Evolutionary conservation across 2,888 invertebrate species (phyloP), one percentile per base, ranked within the genome.

Genomic region (Andrena flavipes): DNA sequence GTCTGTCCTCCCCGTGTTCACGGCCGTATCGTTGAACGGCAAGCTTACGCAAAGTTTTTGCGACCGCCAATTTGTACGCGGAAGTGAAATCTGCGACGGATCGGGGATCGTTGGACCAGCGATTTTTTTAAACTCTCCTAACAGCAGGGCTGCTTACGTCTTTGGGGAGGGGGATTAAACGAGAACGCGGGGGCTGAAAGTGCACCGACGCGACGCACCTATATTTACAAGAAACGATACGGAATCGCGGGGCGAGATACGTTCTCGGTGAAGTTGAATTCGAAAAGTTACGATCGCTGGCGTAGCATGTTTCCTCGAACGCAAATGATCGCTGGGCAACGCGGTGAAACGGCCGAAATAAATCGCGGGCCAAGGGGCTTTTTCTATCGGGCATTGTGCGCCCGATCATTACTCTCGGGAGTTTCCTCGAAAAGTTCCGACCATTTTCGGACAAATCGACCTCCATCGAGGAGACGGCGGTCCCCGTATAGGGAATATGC

Each of bases 381-480:
- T 73, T 82, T 69, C 80, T 69, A 69, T 82, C 82, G 72, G 70
- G 54, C 62, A 85, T 87, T 84, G 82, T 80, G 49, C 65, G 56
- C 62, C 62, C 75, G 80, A 85, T 87, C 83, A 83, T 86, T 90
- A 87, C 88, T 82, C 85, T 74, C 65, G 74, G 33, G 82, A 86
- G 85, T 84, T 89, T 85, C 81, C 84, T 16, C 83, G 87, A 91
- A 89, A 87, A 90, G 89, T 91, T 91, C 84, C 65, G 71, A 78
- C 84, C 84, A 91, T 90, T 91, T 82, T 89, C 84, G 88, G 89
- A 91, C 89, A 90, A 90, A 91, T 91, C 87, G 91, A 81, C 81
- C 63, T 81, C 83, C 84, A 80, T 86, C 84, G 59, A 71, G 69
- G 69, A 78, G 88, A 77, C 79, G 80, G 30, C 62, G 78, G 48